Base-by-base conservation (phyloP, 23 tunicate species). In the Trididemnum clinides region DNA sequence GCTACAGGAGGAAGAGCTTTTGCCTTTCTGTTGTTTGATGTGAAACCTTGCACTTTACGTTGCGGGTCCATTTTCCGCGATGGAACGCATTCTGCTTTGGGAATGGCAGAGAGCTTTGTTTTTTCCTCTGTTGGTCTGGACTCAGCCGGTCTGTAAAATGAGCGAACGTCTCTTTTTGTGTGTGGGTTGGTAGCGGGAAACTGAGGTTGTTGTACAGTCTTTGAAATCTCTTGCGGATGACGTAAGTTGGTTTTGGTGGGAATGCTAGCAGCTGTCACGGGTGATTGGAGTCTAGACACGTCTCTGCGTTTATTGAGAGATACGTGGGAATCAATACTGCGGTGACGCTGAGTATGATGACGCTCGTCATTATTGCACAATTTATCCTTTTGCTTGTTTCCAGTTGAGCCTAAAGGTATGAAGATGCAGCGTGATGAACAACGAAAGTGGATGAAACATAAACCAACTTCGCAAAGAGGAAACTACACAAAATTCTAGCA, bases 141-240 rank as follows among this genome's bases (percentile, higher is more conserved):
- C 10, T 7, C 10, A 7, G 10, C 12, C 15, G 10, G 10, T 15
- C 12, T 10, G 15, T 10, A 44, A 44, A 44, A 44, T 44, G 54
- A 44, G 15, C 54, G 54, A n/a, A n/a, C n/a, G n/a, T n/a, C n/a
- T n/a, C n/a, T n/a, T n/a, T n/a, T 85, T 12, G 62, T 28, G 32
- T 85, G 27, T 22, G 89, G 89, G 38, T 85, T 85, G 33, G 89
- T 85, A 35, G 84, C 33, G 57, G 89, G 89, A 28, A 85, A 85
- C 2, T 76, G 39, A 1, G 84, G 83, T 25, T 85, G 89, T 33
- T 57, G 84, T 1, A 33, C 28, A 29, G 34, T 80, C 29, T 15
- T 23, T 27, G 20, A 30, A 30, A 3, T 29, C n/a, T n/a, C n/a
- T n/a, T n/a, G n/a, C n/a, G n/a, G n/a, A n/a, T n/a, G n/a, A n/a